These are phyloP conservation scores for Drosophila koepferae DNA, from an alignment of 2,888 invertebrate species.

Conservation along the genomic window DNA sequence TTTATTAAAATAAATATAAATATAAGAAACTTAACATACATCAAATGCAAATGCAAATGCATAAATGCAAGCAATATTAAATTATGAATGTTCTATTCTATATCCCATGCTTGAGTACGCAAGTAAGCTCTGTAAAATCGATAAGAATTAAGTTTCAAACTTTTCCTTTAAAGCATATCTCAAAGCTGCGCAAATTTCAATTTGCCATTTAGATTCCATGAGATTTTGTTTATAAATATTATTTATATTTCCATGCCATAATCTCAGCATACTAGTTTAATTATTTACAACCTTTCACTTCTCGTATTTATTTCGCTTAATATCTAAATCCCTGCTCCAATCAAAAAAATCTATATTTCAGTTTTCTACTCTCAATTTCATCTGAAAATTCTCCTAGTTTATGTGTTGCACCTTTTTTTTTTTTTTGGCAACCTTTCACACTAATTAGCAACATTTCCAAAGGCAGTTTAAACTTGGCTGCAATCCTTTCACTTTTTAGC, in stretches of 20 bases:
- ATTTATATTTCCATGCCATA: background rate
- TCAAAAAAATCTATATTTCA: background rate
- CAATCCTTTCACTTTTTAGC: constrained; percentile 19
- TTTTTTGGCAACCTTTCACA: too few relatives aligned
- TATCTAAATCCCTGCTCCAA: background rate
- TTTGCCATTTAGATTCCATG: too few relatives aligned
- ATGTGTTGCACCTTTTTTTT: background rate
- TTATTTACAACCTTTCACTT: background rate
- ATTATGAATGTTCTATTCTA: too few relatives aligned
- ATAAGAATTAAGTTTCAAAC: background rate
- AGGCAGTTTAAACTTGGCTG: constrained; percentile 12
- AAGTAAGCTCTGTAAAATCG: background rate
- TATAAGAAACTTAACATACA: too few relatives aligned
- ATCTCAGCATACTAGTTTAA: too few relatives aligned
- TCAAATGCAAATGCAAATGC: too few relatives aligned
- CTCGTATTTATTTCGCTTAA: background rate
- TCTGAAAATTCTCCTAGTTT: background rate
- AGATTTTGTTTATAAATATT: background rate
- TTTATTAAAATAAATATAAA: too few relatives aligned
- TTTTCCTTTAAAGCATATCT: too few relatives aligned
- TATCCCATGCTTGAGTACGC: too few relatives aligned
- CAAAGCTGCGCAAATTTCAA: too few relatives aligned
- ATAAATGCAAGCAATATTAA: too few relatives aligned
- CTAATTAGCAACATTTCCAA: constrained; percentile 24
- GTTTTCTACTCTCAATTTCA: background rate